Evolutionary conservation across 2,888 invertebrate genomes (phyloP), one percentile per base, ranked within the genome.

Genomic region (Cephalotes varians): DNA sequence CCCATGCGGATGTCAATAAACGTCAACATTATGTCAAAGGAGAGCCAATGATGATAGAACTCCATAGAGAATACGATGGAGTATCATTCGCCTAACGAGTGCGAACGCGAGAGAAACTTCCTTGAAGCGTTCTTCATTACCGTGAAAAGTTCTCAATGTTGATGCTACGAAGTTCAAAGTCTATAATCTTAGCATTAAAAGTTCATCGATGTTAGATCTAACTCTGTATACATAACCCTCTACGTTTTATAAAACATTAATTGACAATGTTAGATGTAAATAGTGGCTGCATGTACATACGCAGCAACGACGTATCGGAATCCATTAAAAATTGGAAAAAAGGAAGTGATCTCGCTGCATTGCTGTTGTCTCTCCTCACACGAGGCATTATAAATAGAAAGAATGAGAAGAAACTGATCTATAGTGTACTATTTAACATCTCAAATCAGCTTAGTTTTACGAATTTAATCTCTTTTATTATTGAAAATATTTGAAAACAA

Each of bases 1-100:
- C 12, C 12, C 21, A 56, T 10, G 44, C 12, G 71, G 18, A 73
- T 47, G 31, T 25, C 60, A 60, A 60, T 62, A 49, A 47, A 25
- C 18, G 40, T 10, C 54, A 49, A 64, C 40, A 54, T 56, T 40
- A 67, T 25, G 69, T 69, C 56, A 79, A 69, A 69, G 69, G 31
- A 58, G 44, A 67, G 18, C 5, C 44, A 44, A 40, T 31, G 77
- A 56, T 31, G 69, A 12, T 21, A 18, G 9, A 44, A 44, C 21
- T 79, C 31, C 25, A 37, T 56, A 25, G 56, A 69, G 31, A 56
- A 56, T 69, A 69, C 69, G 31, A 69, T 40, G 44, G 12, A 44
- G 56, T 44, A 56, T 71, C 69, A 69, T 71, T 79, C 56, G 34
- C 18, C 18, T 79, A 79, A 79, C 44, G 77, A 79, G 56, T 34